phyloP scores from a whole-genome alignment of 2,113 vertebrate species.

The Enhydra lutris region DNA sequence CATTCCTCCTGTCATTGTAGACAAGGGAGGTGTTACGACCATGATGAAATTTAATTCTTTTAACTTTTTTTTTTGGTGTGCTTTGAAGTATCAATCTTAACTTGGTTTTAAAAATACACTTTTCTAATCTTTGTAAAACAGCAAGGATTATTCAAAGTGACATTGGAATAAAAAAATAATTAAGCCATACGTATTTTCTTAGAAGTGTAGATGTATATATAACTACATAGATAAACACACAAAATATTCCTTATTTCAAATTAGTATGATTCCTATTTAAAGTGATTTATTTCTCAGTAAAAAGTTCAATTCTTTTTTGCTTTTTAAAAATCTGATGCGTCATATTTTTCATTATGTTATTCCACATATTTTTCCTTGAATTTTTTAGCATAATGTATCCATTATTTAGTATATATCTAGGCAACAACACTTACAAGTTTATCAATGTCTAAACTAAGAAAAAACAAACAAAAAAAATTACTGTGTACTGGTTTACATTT shows the following conservation, averaged over 20 bases:
- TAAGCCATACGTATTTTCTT: conserved; percentile 86
- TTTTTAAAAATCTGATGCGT: conserved; percentile 80
- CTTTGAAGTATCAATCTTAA: conserved; percentile 74
- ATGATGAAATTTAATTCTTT: conserved; percentile 61
- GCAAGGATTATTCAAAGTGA: conserved; percentile 80
- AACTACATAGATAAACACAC: conserved; percentile 82
- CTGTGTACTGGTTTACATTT: conserved; percentile 93
- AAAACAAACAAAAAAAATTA: conserved; percentile 40
- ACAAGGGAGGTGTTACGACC: conserved; percentile 48
- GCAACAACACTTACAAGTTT: conserved; percentile 78
- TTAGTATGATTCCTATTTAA: conserved; percentile 83
- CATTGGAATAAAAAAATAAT: conserved; percentile 80
- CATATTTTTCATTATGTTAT: conserved; percentile 78
- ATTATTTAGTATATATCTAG: conserved; percentile 81
- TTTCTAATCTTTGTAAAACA: conserved; percentile 80
- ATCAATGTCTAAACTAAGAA: conserved; percentile 79
- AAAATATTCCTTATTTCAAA: conserved; percentile 81
- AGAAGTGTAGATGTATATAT: conserved; percentile 79
- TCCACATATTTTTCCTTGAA: conserved; percentile 81
- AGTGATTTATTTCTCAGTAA: conserved; percentile 83
- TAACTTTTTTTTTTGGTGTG: conserved; percentile 56
- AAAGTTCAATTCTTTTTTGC: conserved; percentile 81
- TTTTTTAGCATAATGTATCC: conserved; percentile 81
- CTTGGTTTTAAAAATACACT: conserved; percentile 76
- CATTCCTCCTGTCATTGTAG: not conserved